Conservation (phyloP, 2,888 invertebrate species). For the Schizaphis graminum region DNA sequence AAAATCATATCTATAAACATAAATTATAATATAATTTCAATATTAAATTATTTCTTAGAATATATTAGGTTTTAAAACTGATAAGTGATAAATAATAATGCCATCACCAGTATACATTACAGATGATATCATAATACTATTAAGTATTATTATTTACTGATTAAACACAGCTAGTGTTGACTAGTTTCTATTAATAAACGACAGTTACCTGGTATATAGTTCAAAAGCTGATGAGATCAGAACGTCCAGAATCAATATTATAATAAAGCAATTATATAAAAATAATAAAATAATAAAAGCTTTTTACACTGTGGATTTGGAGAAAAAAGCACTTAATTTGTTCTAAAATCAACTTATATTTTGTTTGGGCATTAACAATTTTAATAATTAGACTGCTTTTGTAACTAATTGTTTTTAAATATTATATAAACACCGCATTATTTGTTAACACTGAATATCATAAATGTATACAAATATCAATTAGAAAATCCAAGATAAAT, state of each 20-base stretch:
- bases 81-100: not conserved
- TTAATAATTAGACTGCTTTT: not conserved
- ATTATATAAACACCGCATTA: not conserved
- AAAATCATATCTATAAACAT: not conserved
- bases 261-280: not conserved
- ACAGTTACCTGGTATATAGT: not conserved
- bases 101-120: not conserved
- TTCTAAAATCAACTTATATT: not conserved
- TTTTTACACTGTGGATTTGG: not conserved
- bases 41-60: not conserved
- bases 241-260: not conserved
- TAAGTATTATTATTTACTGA: not conserved
- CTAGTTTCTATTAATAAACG: not conserved
- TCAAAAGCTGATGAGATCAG: not conserved
- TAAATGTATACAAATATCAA: not conserved
- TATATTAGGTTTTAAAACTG: not conserved
- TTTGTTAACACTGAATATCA: not conserved
- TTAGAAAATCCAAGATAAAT: not conserved
- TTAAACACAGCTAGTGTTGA: not conserved
- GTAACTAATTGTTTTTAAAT: not conserved
- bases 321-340: not conserved
- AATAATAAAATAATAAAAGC: not conserved
- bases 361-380: not conserved
- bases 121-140: not conserved
- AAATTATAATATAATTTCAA: not conserved